phyloP scores from a whole-genome alignment of 2,113 vertebrate genomes.

The Coptodon bakossiorum region DNA sequence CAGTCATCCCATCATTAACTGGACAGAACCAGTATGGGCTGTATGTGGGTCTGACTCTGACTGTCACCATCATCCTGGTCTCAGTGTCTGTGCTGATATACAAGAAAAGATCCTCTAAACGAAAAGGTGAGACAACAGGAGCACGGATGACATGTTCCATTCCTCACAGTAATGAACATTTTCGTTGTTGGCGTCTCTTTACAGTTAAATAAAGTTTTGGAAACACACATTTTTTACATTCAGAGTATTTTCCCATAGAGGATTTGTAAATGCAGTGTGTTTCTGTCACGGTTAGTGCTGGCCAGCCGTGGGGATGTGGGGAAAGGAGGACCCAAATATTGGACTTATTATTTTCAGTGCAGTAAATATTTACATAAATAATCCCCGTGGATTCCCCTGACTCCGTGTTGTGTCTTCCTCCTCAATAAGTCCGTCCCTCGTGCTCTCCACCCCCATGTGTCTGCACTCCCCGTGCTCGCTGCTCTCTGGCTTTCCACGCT shows the following conservation, averaged over 20 bases:
- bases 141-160: background rate
- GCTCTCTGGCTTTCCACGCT: too few species aligned
- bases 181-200: fast-evolving
- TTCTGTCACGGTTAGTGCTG: fast-evolving
- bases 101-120: background rate
- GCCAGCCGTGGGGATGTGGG: background rate
- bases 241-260: background rate
- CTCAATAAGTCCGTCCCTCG: too few species aligned
- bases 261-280: background rate
- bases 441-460: too few species aligned
- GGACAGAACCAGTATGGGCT: background rate
- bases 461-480: too few species aligned
- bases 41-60: background rate
- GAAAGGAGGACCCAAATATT: background rate
- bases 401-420: background rate
- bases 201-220: background rate
- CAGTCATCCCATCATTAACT: background rate
- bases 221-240: background rate
- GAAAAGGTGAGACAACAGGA: background rate
- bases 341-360: background rate
- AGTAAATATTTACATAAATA: background rate
- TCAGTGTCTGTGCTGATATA: background rate
- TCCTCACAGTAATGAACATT: background rate
- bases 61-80: background rate
- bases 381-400: background rate